Evolutionary conservation across 2,113 vertebrate genomes (phyloP), one percentile per base, ranked within the genome.

Genomic region (Calonectris borealis): DNA sequence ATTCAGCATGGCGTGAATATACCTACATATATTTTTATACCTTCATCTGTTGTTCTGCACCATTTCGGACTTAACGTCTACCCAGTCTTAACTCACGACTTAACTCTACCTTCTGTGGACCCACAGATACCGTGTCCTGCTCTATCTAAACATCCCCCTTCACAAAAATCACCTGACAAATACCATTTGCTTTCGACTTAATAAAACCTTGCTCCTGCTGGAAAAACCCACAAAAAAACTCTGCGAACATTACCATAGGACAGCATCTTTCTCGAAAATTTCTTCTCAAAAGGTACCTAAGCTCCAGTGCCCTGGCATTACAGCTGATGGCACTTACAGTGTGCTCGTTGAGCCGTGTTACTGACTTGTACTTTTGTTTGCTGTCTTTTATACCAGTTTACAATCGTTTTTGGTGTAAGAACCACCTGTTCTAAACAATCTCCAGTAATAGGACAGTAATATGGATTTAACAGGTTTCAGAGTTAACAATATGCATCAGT

Each of bases 31-130:
- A 40, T 6, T 19, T 58, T 25, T 16, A 49, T 11, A 34, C 24
- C 51, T 46, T 36, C 27, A 20, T 13, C 34, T 46, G 11, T 22
- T 58, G 9, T 36, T 57, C 16, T 19, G 31, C 31, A n/a, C 17
- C 4, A 0, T 77, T 86, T 52, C 0, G 0, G n/a, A 48, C 46
- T 38, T 64, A 64, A 57, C 6, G 4, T 58, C 44, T 54, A 31
- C 16, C 7, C n/a, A 60, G 36, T 18, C 48, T 34, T 49, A 70
- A 70, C 72, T 57, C 34, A 3, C 16, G 29, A 26, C 48, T 76
- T 72, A 21, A 78, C 36, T 46, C 22, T 32, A 57, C n/a, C 17
- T 48, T 66, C 81, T 61, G 32, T 3, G 16, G n/a, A 69, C 27
- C 26, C 29, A 71, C 27, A 87, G 72, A 83, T 22, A 49, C 26